phyloP scores from a whole-genome alignment of 2,888 invertebrate species.

The Pseudococcus jackbeardsleyi region DNA sequence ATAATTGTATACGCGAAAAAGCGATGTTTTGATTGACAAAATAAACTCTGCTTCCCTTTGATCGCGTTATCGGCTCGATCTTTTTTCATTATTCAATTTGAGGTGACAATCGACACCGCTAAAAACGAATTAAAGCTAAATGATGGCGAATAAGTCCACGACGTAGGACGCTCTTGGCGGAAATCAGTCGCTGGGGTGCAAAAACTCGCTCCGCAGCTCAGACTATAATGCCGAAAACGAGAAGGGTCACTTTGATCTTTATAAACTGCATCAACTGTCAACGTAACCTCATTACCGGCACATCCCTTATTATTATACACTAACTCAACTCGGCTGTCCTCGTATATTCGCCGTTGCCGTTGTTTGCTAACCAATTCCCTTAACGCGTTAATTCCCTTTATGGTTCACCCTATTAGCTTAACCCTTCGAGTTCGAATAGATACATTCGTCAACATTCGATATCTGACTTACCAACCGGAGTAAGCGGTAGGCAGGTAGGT shows the following conservation, averaged over 20 bases:
- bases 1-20: not conserved
- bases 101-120: constrained; percentile 62
- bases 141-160: not conserved
- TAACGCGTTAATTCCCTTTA: constrained; percentile 65
- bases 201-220: not conserved
- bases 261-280: constrained; percentile 63
- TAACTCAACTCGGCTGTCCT: constrained; percentile 40
- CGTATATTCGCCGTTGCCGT: constrained; percentile 14
- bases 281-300: constrained; percentile 62
- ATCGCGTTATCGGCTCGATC: constrained; percentile 15
- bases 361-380: constrained; percentile 62
- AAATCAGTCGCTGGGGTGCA: constrained; percentile 4
- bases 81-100: constrained; percentile 61
- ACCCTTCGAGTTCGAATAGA: constrained; percentile 58
- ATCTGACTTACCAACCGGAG: constrained; percentile 1
- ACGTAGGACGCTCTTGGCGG: not conserved
- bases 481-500: not conserved
- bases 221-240: not conserved
- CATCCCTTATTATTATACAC: constrained; percentile 27
- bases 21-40: constrained; percentile 48
- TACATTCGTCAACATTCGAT: constrained; percentile 62
- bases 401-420: constrained; percentile 63
- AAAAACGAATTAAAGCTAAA: constrained; percentile 55
- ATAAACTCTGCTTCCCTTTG: not conserved
- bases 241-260: constrained; percentile 63